A percentile compares a stretch with the other conserved stretches of the same genome.
Conservation (phyloP, 2,797 vertebrate species). For the Lophius americanus region DNA sequence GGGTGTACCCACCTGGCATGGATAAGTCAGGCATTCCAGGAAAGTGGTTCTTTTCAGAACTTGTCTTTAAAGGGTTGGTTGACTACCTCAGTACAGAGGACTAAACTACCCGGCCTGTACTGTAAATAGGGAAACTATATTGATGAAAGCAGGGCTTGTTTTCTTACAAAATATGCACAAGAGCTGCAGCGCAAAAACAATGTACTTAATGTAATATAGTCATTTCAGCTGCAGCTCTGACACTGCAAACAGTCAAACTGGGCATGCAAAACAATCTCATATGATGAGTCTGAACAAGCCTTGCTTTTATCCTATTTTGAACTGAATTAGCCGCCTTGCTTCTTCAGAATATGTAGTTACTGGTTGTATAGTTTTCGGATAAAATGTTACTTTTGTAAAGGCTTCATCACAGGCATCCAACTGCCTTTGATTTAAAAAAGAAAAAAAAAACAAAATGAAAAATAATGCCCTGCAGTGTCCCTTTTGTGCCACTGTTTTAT, state of each 20-base stretch:
- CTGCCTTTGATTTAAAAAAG: conserved; percentile 90
- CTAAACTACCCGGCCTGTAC: conserved; percentile 99
- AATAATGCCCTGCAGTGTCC: conserved; percentile 97
- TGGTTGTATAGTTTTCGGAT: conserved; percentile 98
- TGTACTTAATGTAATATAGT: conserved; percentile 98
- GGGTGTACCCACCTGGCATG: conserved; percentile 99
- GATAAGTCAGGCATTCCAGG: conserved; percentile 99
- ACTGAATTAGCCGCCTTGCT: conserved; percentile 99
- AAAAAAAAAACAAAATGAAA: conserved; percentile 58
- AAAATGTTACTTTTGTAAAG: conserved; percentile 99
- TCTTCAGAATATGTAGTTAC: conserved; percentile 99
- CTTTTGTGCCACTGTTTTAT: conserved; percentile 88
- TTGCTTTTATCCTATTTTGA: conserved; percentile 99
- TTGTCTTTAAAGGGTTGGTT: conserved; percentile 99
- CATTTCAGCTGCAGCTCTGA: conserved; percentile 94
- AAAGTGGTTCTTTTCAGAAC: conserved; percentile 99
- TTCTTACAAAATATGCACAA: conserved; percentile 95
- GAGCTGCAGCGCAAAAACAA: conserved; percentile 91
- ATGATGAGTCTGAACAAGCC: conserved; percentile 97
- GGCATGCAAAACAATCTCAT: conserved; percentile 97
- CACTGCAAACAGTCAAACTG: conserved; percentile 93
- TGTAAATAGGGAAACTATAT: conserved; percentile 99
- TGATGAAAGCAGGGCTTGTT: conserved; percentile 99
- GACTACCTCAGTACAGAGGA: conserved; percentile 99
- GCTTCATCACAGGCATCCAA: conserved; percentile 97